Conservation (phyloP, 2,797 vertebrate species). For the Arnoldichthys spilopterus region DNA sequence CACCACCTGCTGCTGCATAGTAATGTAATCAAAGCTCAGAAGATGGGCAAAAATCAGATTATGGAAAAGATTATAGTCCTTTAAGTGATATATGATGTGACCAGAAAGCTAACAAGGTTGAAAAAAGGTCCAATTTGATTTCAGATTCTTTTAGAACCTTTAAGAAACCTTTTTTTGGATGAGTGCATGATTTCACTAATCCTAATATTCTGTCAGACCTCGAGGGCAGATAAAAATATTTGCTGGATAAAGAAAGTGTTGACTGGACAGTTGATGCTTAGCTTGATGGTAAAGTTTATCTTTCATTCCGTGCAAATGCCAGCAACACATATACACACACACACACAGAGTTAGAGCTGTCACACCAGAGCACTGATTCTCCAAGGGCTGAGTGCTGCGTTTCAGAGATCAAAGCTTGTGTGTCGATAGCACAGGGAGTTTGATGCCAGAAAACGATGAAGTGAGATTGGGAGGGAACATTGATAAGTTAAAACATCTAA, state of each 20-base stretch:
- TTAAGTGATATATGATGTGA: too few relatives aligned
- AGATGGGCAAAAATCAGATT: too few relatives aligned
- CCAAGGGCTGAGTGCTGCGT: conserved; percentile 27
- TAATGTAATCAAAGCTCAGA: too few relatives aligned
- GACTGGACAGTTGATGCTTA: conserved; percentile 26
- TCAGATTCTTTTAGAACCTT: too few relatives aligned
- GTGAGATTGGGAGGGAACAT: conserved; percentile 1
- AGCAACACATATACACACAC: conserved; percentile 53
- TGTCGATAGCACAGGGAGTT: conserved; percentile 30
- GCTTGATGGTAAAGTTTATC: not conserved
- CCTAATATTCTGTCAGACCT: not conserved
- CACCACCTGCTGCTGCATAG: too few relatives aligned
- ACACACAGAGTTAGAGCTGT: conserved; percentile 49
- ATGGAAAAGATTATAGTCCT: too few relatives aligned
- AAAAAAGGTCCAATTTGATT: too few relatives aligned
- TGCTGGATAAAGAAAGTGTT: not conserved
- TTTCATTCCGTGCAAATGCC: conserved; percentile 34
- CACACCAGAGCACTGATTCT: conserved; percentile 38
- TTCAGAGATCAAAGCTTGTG: conserved; percentile 47
- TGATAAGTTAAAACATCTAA: conserved; percentile 37
- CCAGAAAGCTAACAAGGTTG: too few relatives aligned
- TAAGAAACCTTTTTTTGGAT: too few relatives aligned
- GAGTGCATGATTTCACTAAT: too few relatives aligned
- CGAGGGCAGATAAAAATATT: not conserved
- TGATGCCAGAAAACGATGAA: conserved; percentile 34